A percentile compares a stretch with the other conserved stretches of the same genome.
phyloP scores from a whole-genome alignment of 2,113 vertebrate genomes.

The Pachypanchax playfairii region DNA sequence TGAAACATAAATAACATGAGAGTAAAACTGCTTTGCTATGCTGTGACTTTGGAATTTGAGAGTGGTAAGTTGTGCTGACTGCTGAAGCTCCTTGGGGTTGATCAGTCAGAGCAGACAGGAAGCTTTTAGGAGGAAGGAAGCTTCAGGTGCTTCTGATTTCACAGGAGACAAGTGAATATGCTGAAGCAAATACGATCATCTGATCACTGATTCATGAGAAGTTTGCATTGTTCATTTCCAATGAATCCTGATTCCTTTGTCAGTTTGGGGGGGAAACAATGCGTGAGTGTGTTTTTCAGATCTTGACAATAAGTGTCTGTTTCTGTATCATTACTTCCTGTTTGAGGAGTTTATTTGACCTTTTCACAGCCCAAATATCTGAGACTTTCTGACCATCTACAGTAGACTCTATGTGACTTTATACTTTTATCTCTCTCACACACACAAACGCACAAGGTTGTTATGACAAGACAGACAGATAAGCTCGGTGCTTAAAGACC shows the following conservation, averaged over 20 bases:
- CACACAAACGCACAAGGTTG: slow-evolving; percentile 43
- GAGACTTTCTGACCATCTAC: background rate
- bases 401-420: background rate
- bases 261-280: background rate
- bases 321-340: slow-evolving; percentile 31
- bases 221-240: background rate
- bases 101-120: too few species aligned
- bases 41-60: too few species aligned
- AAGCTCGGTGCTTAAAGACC: slow-evolving; percentile 60
- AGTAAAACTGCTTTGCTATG: too few species aligned
- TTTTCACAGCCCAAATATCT: slow-evolving; percentile 17
- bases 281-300: background rate
- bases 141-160: too few species aligned
- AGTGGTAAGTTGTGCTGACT: too few species aligned
- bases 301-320: slow-evolving; percentile 23
- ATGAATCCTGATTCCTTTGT: background rate
- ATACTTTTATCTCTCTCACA: background rate
- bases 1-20: too few species aligned
- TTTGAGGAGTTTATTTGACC: slow-evolving; percentile 28
- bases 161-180: too few species aligned
- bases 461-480: slow-evolving; percentile 63
- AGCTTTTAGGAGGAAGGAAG: too few species aligned
- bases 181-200: too few species aligned
- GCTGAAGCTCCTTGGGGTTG: too few species aligned
- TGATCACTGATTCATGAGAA: too few species aligned